A percentile compares a stretch with the other conserved stretches of the same genome.
phyloP scores from a whole-genome alignment of 2,888 invertebrate genomes.

The Monoplex corrugatus region DNA sequence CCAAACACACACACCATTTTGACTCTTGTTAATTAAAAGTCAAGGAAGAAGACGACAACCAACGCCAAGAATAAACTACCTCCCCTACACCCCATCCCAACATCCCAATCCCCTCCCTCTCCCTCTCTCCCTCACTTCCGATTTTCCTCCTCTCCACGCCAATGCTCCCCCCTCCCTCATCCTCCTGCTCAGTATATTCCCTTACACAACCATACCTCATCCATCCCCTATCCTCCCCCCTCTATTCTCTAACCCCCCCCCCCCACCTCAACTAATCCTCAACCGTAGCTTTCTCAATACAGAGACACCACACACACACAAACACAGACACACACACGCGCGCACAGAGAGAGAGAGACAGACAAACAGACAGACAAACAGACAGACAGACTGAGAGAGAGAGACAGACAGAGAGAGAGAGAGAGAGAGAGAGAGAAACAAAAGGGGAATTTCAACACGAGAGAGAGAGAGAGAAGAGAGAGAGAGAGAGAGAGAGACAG shows the following conservation, averaged over 20 bases:
- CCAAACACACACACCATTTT: too few species aligned
- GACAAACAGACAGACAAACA: too few species aligned
- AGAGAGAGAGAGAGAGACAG: too few species aligned
- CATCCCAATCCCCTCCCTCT: background rate
- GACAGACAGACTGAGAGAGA: too few species aligned
- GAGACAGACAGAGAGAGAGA: background rate
- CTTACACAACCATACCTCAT: background rate
- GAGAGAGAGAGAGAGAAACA: background rate
- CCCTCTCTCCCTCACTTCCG: background rate
- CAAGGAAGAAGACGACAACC: too few species aligned
- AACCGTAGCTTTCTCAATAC: too few species aligned
- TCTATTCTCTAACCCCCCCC: background rate
- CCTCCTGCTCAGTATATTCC: background rate
- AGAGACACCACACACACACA: too few species aligned
- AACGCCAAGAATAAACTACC: too few species aligned
- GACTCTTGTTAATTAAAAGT: too few species aligned
- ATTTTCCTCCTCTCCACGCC: background rate
- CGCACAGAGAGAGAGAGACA: background rate
- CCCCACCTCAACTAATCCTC: background rate
- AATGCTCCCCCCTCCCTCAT: too few species aligned
- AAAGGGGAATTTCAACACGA: background rate
- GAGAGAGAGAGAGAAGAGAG: too few species aligned
- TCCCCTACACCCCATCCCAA: background rate
- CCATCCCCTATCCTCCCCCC: background rate
- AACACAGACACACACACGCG: background rate